These are phyloP conservation scores for Eilema griseolum DNA, from an alignment of 2,888 invertebrate genomes.

Conservation along the genomic window DNA sequence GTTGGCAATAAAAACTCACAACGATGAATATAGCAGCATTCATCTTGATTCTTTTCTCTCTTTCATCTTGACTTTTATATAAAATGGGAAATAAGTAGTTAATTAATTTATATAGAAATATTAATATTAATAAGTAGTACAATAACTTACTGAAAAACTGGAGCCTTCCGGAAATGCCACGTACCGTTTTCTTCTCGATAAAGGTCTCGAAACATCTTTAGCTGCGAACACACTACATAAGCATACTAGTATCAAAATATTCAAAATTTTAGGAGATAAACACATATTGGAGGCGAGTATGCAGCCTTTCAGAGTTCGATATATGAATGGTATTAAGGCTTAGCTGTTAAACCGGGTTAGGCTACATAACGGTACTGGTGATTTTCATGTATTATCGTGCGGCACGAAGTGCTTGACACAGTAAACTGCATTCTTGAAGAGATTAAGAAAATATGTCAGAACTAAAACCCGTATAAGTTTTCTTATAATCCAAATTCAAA, in stretches of 20 bases:
- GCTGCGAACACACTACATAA: constrained; percentile 22
- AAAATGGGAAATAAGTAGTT: too few relatives aligned
- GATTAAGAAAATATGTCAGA: not conserved
- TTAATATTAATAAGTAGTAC: not conserved
- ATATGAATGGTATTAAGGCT: constrained; percentile 28
- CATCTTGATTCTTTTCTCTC: too few relatives aligned
- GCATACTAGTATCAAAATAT: constrained; percentile 29
- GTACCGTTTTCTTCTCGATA: constrained; percentile 88
- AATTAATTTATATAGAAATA: too few relatives aligned
- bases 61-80: too few relatives aligned
- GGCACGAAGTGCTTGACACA: constrained; percentile 43
- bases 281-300: constrained; percentile 33
- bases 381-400: constrained; percentile 37
- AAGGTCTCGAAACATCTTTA: constrained; percentile 46
- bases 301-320: constrained; percentile 14
- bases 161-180: constrained; percentile 91
- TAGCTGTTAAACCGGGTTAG: constrained; percentile 31
- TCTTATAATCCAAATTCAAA: too few relatives aligned
- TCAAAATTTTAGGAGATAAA: constrained; percentile 13
- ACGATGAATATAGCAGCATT: too few relatives aligned
- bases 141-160: constrained; percentile 88
- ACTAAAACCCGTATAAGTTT: too few relatives aligned
- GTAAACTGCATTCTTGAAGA: constrained; percentile 35
- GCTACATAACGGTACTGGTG: constrained; percentile 38
- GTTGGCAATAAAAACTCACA: too few relatives aligned